Base-by-base conservation (phyloP, 2,888 invertebrate species). In the Epinotia bilunana region DNA sequence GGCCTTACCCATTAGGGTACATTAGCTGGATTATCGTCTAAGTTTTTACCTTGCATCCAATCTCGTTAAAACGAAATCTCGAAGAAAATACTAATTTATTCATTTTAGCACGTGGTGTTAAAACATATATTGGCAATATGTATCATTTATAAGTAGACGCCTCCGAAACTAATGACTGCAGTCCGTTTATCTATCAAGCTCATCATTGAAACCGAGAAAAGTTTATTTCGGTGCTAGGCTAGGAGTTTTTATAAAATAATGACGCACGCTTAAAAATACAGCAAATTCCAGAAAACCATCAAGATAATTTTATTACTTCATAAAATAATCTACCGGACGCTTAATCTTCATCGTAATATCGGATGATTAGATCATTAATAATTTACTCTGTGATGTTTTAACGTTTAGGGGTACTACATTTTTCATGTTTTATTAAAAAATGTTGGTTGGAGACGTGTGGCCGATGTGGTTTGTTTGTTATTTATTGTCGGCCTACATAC, bases 191-290 rank as follows among this genome's bases (percentile, higher is more conserved):
- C 86, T 82, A 83, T 85, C 85, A 83, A 78, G 81, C 79, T 76
- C 81, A 82, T 83, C 86, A 84, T 86, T 86, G 87, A 87, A 89
- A 86, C 80, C 80, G 81, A 79, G 80, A 83, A 86, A 81, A 85
- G 85, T 89, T 87, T 90, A 90, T 90, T 87, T 90, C 81, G 77
- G 86, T 82, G 79, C 80, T 80, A 80, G 82, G 82, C 82, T 81
- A 84, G 82, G 83, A 87, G 86, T 87, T 87, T 87, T 86, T 85
- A 83, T 85, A 81, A 80, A 86, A 86, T 83, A 78, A 84, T 90
- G 90, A 91, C 91, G 91, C 91, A 90, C 87, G 83, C 80, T 82
- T 83, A 78, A 82, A 86, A 86, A 86, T 83, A 84, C 82, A 80
- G 78, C 83, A 83, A 83, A 84, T 80, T 81, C 82, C 81, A 82